Base-by-base conservation (phyloP, 2,797 vertebrate species). In the Columba guinea region DNA sequence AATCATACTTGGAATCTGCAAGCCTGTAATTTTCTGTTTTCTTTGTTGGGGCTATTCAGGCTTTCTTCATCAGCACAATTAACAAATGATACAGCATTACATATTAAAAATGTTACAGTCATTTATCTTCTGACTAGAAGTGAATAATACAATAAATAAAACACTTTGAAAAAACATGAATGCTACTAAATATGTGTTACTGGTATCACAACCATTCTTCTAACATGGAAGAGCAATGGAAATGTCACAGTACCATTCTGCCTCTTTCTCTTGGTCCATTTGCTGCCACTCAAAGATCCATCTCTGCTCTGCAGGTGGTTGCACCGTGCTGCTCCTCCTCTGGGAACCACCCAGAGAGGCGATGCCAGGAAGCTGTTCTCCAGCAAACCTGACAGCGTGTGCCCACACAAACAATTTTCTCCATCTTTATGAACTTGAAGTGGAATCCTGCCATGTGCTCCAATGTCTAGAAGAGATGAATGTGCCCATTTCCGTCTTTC, bases 271-370 rank as follows among this genome's bases (percentile, higher is more conserved):
- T 81, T 0, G 0, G 41, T 55, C 5, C 2, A 4, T 82, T 69
- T 65, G 22, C 49, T 1, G 0, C 41, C 0, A 1, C 46, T 51
- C 55, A 51, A 5, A 81, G 64, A 12, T 34, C 27, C 23, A 3
- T 26, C 2, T 0, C 21, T 75, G 60, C n/a, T 73, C 34, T 59
- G 24, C 59, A 69, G 86, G 24, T 13, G 24, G 32, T 44, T 70
- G 48, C 20, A 44, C 4, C 1, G 21, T 6, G 3, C 49, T 67
- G 59, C 78, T 89, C 30, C 55, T 86, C 41, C 51, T 69, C 63
- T 30, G 53, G 30, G 62, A 85, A 18, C 22, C 56, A 83, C 28
- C 26, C 9, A 11, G 48, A 84, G 23, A 81, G 35, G 53, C 70
- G 83, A 44, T 63, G 34, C 27, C 81, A 75, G 41, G 51, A 37